These are phyloP conservation scores for Venturia canescens DNA, from an alignment of 1,140 invertebrate species.

Conservation along the genomic window DNA sequence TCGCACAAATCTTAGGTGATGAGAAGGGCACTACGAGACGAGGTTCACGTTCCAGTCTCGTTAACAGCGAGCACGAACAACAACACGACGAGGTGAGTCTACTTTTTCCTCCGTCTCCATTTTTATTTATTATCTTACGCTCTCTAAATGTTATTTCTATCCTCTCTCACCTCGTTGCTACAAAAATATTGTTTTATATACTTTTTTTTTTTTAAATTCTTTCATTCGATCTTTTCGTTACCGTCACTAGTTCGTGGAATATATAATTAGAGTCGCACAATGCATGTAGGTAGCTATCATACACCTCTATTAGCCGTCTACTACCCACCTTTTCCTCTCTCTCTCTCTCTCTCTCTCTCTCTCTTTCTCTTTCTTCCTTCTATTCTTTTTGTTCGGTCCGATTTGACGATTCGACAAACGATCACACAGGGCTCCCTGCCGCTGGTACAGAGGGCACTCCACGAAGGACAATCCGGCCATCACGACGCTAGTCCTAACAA, in stretches of 20 bases:
- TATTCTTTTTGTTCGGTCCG: slow-evolving; percentile 73
- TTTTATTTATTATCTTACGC: background rate
- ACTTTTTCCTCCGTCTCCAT: background rate
- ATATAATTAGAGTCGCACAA: slow-evolving; percentile 60
- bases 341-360: slow-evolving; percentile 50
- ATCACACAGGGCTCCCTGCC: slow-evolving; percentile 72
- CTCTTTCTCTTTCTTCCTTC: slow-evolving; percentile 39
- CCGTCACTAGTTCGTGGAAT: slow-evolving; percentile 27
- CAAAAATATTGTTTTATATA: slow-evolving; percentile 1
- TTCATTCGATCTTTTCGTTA: slow-evolving; percentile 20
- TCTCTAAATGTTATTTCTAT: slow-evolving; percentile 32
- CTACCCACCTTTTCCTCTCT: slow-evolving; percentile 75
- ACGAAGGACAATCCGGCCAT: slow-evolving; percentile 72
- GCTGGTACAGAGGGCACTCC: slow-evolving; percentile 72
- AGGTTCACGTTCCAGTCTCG: slow-evolving; percentile 73
- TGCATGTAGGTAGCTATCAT: slow-evolving; percentile 69
- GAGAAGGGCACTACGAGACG: slow-evolving; percentile 72
- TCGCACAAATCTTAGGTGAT: slow-evolving; percentile 83
- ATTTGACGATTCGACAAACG: slow-evolving; percentile 70
- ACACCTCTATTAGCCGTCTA: slow-evolving; percentile 72
- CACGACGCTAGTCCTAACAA: slow-evolving; percentile 75
- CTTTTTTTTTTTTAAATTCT: background rate
- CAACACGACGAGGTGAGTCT: slow-evolving; percentile 75
- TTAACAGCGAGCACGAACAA: slow-evolving; percentile 71
- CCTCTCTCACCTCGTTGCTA: slow-evolving; percentile 9